Conservation (phyloP, 2,113 vertebrate genomes). For the Beaufortia kweichowensis region DNA sequence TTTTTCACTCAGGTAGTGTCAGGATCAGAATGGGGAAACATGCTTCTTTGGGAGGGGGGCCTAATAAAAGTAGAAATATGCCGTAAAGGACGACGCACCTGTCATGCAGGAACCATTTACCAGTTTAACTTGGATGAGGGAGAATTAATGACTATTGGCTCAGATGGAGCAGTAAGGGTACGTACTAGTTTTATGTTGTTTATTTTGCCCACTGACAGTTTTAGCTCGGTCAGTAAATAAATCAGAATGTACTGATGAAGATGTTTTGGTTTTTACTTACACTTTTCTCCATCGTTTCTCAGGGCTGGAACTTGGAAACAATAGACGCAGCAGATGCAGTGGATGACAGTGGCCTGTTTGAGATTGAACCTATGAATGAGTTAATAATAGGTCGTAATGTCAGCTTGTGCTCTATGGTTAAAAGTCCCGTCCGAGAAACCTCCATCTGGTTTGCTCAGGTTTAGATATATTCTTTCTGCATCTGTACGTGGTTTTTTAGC, state of each 20-base stretch:
- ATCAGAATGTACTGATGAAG: background rate
- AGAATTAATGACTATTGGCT: constrained; percentile 84
- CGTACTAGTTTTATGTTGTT: constrained; percentile 41
- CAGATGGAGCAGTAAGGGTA: constrained; percentile 87
- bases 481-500: too few species aligned
- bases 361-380: constrained; percentile 90
- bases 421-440: constrained; percentile 70
- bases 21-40: constrained; percentile 92
- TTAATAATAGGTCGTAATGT: constrained; percentile 81
- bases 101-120: constrained; percentile 81
- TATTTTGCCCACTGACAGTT: background rate
- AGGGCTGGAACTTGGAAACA: constrained; percentile 90
- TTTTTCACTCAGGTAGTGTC: constrained; percentile 82
- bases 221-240: too few species aligned
- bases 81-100: constrained; percentile 68
- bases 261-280: background rate
- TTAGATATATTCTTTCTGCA: background rate
- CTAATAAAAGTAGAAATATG: constrained; percentile 90
- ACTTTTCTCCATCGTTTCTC: constrained; percentile 23
- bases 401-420: constrained; percentile 82
- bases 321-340: constrained; percentile 79
- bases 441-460: constrained; percentile 94
- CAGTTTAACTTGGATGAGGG: constrained; percentile 87
- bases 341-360: constrained; percentile 75
- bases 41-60: constrained; percentile 90